Percentiles rank a stretch among this genome's conserved stretches.
Conservation (phyloP, 2,113 vertebrate genomes). For the Chaenocephalus aceratus region DNA sequence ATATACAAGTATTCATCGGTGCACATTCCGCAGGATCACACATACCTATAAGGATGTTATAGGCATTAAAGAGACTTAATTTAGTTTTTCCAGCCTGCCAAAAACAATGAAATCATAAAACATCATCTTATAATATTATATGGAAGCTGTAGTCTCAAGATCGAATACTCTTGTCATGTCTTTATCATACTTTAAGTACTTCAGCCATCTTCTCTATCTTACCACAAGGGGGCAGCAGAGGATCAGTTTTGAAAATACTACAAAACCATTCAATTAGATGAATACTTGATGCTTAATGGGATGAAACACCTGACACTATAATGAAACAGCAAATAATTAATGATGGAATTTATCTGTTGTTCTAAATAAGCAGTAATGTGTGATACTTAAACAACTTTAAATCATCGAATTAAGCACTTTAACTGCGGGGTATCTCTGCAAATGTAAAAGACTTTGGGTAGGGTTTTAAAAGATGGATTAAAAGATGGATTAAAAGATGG, state of each 20-base stretch:
- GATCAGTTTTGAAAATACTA: slow-evolving; percentile 4
- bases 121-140: too few relatives aligned
- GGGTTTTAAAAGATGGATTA: background rate
- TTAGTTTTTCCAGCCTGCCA: too few relatives aligned
- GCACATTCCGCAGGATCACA: too few relatives aligned
- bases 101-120: too few relatives aligned
- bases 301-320: background rate
- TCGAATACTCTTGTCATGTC: too few relatives aligned
- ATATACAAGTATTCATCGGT: too few relatives aligned
- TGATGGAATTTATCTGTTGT: background rate
- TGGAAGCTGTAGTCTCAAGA: too few relatives aligned
- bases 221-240: slow-evolving; percentile 71
- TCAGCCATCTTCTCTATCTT: background rate
- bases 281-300: background rate
- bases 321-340: background rate
- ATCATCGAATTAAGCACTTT: background rate
- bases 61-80: too few relatives aligned
- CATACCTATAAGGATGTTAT: too few relatives aligned
- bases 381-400: background rate
- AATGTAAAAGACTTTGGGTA: background rate
- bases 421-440: background rate
- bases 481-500: background rate
- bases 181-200: background rate
- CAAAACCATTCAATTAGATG: background rate
- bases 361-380: background rate